Base-by-base conservation (phyloP, 2,113 vertebrate genomes). In the Platycercus adscitus region DNA sequence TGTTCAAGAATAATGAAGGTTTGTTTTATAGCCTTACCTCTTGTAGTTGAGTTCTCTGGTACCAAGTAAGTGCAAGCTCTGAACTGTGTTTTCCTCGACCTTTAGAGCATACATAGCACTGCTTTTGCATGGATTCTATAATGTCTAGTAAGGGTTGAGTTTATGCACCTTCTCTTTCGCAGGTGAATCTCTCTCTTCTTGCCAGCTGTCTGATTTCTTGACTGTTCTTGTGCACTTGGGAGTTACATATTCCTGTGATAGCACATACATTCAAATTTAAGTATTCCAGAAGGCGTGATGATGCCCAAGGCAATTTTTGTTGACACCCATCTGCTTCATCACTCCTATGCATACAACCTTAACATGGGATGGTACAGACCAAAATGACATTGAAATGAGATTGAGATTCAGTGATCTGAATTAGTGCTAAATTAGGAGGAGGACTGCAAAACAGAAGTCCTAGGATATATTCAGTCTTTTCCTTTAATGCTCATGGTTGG, bases 241-340 rank as follows among this genome's bases (percentile, higher is more conserved):
- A 91, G 94, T 96, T 96, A 91, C 28, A 84, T 93, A 95, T 96
- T 96, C 94, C 70, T 95, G 93, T 95, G 95, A 81, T 93, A 95
- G 77, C 31, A 2, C 88, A 83, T 93, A 90, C 90, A 87, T 94
- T 94, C 93, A 86, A 69, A 93, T 93, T 71, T 94, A 93, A 96
- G 86, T 86, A 88, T 92, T 94, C 95, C 96, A 95, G 95, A 95
- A 96, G 96, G 95, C 52, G 77, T 90, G 93, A 95, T 94, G 95
- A 86, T 96, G 95, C 95, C 88, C 88, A 65, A 90, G 93, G 93
- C 86, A 0, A 71, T 94, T 93, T 96, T 96, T 65, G 43, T 94
- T 4, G 29, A 89, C 83, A 86, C 73, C 70, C 61, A 49, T 97
- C 96, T 97, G 93, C 93, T 93, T 91, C 83, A 63, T 84, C 58